Base-by-base conservation (phyloP, 1,140 invertebrate genomes). In the Antheraea mylitta region DNA sequence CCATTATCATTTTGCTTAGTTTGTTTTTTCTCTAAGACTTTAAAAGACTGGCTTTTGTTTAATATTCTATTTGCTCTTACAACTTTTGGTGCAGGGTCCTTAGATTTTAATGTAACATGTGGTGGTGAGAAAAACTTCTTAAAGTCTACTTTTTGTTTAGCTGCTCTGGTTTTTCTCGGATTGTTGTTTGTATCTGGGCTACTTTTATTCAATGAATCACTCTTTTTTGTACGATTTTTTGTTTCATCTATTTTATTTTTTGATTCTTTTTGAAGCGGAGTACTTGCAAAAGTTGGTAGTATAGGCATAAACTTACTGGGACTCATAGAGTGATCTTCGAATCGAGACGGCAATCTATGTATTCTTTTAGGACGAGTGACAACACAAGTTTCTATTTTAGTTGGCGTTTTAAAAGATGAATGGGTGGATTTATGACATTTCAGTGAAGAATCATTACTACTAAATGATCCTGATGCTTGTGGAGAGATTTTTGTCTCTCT, bases 251-350 rank as follows among this genome's bases (percentile, higher is more conserved):
- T 58, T 11, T 13, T 22, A 22, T 58, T 62, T 58, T 10, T 37
- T 62, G 11, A 58, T 58, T 70, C 42, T 53, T 58, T 63, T 58
- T 66, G 59, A 63, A 85, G 77, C 36, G 89, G 89, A 53, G 89
- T 91, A 77, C 89, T 89, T 3, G 89, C 80, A 76, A 85, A 75
- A 48, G 77, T 74, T 69, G 86, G 87, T 61, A 80, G 75, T 13
- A 87, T 71, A 22, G 81, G 78, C 66, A 84, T 67, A 77, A 76
- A 83, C 38, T 88, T 90, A 68, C 72, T 84, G 19, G 87, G 89
- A 62, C 87, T 91, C 30, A 83, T 69, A 7, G 79, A 83, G 68
- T 86, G 75, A 18, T 86, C 79, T 48, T 88, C 78, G 78, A 86
- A 88, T 19, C 82, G 82, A 45, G 79, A 84, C 70, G 89, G 89